Evolutionary conservation across 30 jellyfish, hydroid and myxozoan genomes (phyloP).

Genomic region (Chrysaora quinquecirrha): DNA sequence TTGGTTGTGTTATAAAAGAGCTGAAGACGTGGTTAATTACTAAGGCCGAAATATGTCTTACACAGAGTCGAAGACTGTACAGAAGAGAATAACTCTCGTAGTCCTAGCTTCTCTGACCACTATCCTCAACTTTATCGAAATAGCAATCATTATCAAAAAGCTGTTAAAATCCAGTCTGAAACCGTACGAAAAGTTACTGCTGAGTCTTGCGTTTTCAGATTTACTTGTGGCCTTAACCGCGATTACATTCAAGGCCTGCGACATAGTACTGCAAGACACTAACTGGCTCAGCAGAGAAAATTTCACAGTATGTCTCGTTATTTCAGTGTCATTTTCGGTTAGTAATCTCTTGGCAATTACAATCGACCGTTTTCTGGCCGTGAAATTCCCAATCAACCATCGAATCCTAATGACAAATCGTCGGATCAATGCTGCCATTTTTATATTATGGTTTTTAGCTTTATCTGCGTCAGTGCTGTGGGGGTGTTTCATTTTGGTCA

Average conservation of each 20-base stretch:
- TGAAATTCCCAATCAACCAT: constrained; percentile 32
- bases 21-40: too few species aligned
- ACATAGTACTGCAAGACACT: not conserved
- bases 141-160: not conserved
- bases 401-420: not conserved
- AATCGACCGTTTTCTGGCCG: constrained; percentile 33
- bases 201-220: constrained; percentile 43
- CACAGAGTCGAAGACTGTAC: too few species aligned
- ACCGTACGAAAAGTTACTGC: constrained; percentile 36
- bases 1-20: too few species aligned
- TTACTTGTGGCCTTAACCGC: constrained; percentile 2
- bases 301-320: not conserved
- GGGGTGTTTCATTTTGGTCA: not conserved
- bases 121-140: not conserved
- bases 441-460: constrained; percentile 11
- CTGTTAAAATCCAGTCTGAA: not conserved
- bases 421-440: not conserved
- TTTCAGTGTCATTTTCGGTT: constrained; percentile 15
- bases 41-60: too few species aligned
- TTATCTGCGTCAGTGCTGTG: not conserved
- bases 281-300: too few species aligned
- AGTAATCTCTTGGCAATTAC: constrained; percentile 27
- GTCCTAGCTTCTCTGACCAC: too few species aligned
- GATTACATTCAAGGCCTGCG: not conserved
- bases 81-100: too few species aligned